Conservation (phyloP, 2,113 vertebrate genomes). For the Falcunculus frontatus region DNA sequence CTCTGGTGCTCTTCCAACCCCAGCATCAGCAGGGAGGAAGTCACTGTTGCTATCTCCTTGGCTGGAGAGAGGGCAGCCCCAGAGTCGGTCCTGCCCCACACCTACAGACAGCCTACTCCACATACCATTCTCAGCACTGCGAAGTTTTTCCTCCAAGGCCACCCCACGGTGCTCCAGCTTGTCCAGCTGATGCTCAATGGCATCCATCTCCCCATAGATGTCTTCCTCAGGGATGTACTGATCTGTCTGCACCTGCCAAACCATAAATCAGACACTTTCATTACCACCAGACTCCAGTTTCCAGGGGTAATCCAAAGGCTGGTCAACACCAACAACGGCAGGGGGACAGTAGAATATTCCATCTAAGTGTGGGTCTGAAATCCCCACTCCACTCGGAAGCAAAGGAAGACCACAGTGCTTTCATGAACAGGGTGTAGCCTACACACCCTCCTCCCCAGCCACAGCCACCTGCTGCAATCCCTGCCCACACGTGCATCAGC, state of each 20-base stretch:
- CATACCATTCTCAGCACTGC: slow-evolving; percentile 76
- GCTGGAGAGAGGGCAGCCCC: background rate
- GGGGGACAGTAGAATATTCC: background rate
- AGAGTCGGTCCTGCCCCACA: background rate
- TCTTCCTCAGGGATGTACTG: slow-evolving; percentile 79
- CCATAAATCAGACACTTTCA: background rate
- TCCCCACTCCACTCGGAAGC: background rate
- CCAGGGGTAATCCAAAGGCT: background rate
- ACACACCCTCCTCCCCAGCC: background rate
- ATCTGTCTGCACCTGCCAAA: slow-evolving; percentile 83
- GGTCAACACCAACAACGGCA: background rate
- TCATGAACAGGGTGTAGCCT: background rate
- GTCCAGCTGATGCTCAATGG: slow-evolving; percentile 80
- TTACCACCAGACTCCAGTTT: background rate
- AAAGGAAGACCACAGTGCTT: background rate
- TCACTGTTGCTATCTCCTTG: background rate
- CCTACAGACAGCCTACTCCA: background rate
- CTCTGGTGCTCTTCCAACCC: background rate
- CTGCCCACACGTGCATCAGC: background rate
- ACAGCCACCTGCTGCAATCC: background rate
- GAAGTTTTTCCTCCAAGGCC: slow-evolving; percentile 82
- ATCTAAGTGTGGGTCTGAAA: background rate
- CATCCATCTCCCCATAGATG: slow-evolving; percentile 80
- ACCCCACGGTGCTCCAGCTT: slow-evolving; percentile 83
- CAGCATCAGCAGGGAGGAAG: background rate